Conservation (phyloP, 1,140 invertebrate genomes). For the Meteorus sp. region DNA sequence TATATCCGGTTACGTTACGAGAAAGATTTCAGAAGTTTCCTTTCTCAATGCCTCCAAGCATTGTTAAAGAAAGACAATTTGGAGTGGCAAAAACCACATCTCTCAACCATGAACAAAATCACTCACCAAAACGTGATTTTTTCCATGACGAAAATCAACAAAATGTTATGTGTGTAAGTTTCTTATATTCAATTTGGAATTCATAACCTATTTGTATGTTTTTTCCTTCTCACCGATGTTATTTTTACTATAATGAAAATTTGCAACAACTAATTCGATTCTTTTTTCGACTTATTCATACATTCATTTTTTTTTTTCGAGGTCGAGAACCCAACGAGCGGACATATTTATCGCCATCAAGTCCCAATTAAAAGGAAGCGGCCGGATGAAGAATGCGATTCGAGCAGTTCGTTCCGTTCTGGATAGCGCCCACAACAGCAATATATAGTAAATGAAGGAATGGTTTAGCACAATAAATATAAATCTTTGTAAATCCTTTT, state of each 20-base stretch:
- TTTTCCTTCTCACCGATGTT: too few species aligned
- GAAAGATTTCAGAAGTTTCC: background rate
- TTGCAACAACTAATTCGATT: too few species aligned
- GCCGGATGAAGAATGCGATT: conserved; percentile 19
- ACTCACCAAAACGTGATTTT: background rate
- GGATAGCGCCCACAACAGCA: too few species aligned
- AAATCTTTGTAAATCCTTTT: too few species aligned
- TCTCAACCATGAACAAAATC: background rate
- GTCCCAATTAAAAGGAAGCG: conserved; percentile 19
- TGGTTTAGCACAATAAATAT: too few species aligned
- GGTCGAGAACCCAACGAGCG: conserved; percentile 8
- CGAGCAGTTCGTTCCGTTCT: conserved; percentile 20
- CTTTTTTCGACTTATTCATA: too few species aligned
- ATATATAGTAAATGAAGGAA: too few species aligned
- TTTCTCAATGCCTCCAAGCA: background rate
- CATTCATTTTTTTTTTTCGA: conserved; percentile 11
- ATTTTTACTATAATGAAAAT: too few species aligned
- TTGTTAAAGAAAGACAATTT: background rate
- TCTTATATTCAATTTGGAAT: conserved; percentile 10
- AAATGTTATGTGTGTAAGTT: too few species aligned
- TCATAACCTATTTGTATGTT: too few species aligned
- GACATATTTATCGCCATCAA: conserved; percentile 20
- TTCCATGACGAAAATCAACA: background rate
- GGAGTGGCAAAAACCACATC: too few species aligned
- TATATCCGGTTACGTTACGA: conserved; percentile 3